Evolutionary conservation across 2,888 invertebrate species (phyloP), one percentile per base, ranked within the genome.

Genomic region (Heliconius charithonia): DNA sequence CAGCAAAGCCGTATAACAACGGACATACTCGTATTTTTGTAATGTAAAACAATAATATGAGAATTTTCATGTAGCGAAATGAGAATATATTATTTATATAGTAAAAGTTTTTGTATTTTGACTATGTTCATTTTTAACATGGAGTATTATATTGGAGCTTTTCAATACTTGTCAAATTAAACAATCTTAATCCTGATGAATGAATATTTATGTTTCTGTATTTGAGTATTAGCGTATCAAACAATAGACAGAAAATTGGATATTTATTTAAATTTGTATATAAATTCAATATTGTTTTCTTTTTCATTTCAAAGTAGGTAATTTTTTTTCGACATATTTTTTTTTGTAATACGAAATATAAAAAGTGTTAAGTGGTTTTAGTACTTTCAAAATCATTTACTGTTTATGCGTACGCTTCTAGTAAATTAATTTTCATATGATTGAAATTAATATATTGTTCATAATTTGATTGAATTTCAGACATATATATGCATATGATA

Each of bases 211-310:
- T 59, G 22, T 56, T 4, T 32, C 4, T 56, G 32, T 37, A 67
- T 66, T 74, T 56, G 56, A 56, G 41, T 67, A 22, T 32, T 22
- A 59, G 25, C 73, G 29, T 37, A 45, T 37, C 63, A 56, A 73
- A 69, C 67, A 78, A 78, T 74, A 27, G 59, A 66, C 32, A 56
- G 41, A 71, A 77, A 77, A 73, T 73, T 77, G 27, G 3, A 59
- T 73, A 19, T 73, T 73, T 59, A 78, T 67, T 41, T 29, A 77
- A 72, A 77, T 77, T 71, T n/a, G 3, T 51, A 25, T 66, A 45
- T 37, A 25, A 51, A 71, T 32, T 27, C 27, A 32, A 32, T 72
- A 72, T 13, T 16, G 7, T 41, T 45, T 67, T 67, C 37, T 67
- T 9, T 41, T 12, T 41, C 13, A 41, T n/a, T 32, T 32, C 12